Base-by-base conservation (phyloP, 1,140 invertebrate species). In the Dysdera silvatica region DNA sequence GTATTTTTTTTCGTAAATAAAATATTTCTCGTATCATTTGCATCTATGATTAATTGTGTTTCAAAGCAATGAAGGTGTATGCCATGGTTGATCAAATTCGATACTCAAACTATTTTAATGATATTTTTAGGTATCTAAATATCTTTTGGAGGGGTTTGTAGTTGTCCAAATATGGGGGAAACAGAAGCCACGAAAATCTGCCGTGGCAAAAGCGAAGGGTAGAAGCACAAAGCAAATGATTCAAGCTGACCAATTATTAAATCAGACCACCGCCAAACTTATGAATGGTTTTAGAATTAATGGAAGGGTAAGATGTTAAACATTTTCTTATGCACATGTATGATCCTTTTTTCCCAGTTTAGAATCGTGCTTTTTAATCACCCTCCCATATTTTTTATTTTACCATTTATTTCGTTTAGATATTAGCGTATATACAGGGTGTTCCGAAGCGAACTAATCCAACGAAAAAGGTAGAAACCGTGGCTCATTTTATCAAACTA, bases 151-250 rank as follows among this genome's bases (percentile, higher is more conserved):
- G 35, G 76, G 76, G 8, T 76, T 73, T 31, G 66, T 83, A 16
- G 75, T 76, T 61, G 73, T 83, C 26, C 77, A 78, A 62, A 74
- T 83, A 10, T 79, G 77, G 78, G 82, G 81, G 1, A 77, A 77
- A 57, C 80, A 83, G 70, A 71, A 76, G 24, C 68, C 75, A 14
- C 68, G 74, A 16, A 69, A 72, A 57, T 74, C 73, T 14, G 72
- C 75, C 0, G 66, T 74, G 16, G 63, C 68, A 7, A 57, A 68
- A 26, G 56, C 66, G 2, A 61, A 68, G 47, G 58, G 53, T 8
- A 68, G 71, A 59, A 69, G 71, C 24, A 76, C 74, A 0, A 73
- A 72, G 65, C 69, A 78, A 52, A 72, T 76, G 67, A 56, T 77
- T 48, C 73, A 72, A 57, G 68, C 69, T 32, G 76, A 78, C 56